These are phyloP conservation scores for Echeneis naucrates DNA, from an alignment of 2,797 vertebrate species.

Conservation along the genomic window DNA sequence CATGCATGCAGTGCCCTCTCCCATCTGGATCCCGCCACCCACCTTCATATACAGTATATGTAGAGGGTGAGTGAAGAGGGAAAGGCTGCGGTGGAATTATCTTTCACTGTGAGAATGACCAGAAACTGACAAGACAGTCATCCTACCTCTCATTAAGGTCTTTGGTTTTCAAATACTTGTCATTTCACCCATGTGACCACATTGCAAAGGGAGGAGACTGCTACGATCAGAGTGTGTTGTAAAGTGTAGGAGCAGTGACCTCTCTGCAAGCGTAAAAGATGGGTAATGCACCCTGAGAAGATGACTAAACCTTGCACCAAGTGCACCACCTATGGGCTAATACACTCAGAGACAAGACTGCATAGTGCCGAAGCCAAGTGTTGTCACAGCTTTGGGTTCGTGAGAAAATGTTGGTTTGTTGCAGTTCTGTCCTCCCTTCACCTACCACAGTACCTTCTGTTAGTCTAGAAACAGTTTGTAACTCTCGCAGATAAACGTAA, in stretches of 20 bases:
- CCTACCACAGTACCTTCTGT: conserved; percentile 41
- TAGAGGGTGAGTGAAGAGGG: conserved; percentile 50
- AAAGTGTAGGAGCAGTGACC: conserved; percentile 32
- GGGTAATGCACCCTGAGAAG: conserved; percentile 34
- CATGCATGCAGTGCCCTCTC: conserved; percentile 68
- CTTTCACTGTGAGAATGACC: conserved; percentile 78
- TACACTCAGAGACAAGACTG: conserved; percentile 26
- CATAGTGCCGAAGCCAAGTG: conserved; percentile 34
- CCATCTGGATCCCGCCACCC: conserved; percentile 54
- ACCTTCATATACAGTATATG: conserved; percentile 67
- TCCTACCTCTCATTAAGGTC: conserved; percentile 81
- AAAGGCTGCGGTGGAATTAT: conserved; percentile 54
- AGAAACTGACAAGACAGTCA: conserved; percentile 74
- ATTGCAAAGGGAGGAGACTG: conserved; percentile 18
- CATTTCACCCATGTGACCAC: conserved; percentile 58
- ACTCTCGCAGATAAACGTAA: conserved; percentile 35
- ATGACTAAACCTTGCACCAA: conserved; percentile 38
- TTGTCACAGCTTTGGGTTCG: conserved; percentile 35
- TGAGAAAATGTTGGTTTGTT: conserved; percentile 14
- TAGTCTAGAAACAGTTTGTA: conserved; percentile 29
- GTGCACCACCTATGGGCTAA: conserved; percentile 49
- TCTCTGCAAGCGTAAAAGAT: conserved; percentile 36
- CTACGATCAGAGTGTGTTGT: conserved; percentile 29
- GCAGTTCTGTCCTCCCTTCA: conserved; percentile 4
- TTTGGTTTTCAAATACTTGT: conserved; percentile 66